These are phyloP conservation scores for Okapia johnstoni DNA, from an alignment of 2,113 vertebrate species.

Conservation along the genomic window DNA sequence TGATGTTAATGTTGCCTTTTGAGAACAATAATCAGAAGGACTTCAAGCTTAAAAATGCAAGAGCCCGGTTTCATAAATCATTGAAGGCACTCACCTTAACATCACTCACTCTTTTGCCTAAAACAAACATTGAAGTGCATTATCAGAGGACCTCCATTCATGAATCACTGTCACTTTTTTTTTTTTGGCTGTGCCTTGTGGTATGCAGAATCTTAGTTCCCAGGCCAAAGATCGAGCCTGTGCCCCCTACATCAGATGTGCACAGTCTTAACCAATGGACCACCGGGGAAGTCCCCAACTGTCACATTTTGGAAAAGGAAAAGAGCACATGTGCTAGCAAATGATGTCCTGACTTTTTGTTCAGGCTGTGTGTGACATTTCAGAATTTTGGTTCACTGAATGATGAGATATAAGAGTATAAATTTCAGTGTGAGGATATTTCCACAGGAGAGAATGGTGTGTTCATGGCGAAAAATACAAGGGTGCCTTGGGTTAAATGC, in stretches of 20 bases:
- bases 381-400: neutral
- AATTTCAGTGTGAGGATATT: neutral
- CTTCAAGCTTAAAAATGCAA: slow-evolving; percentile 15
- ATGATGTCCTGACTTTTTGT: neutral
- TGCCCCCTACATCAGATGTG: fast-evolving
- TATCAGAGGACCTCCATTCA: neutral
- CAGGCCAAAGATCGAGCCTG: neutral
- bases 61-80: slow-evolving; percentile 9
- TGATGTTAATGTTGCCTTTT: neutral
- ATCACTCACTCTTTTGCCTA: neutral
- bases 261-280: neutral
- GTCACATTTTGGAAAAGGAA: neutral
- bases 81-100: neutral
- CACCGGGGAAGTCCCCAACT: neutral
- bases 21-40: slow-evolving; percentile 3
- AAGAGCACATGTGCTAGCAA: neutral
- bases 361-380: neutral
- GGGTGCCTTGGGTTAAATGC: neutral
- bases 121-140: neutral
- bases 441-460: neutral
- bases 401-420: neutral
- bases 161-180: neutral
- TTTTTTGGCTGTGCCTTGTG: neutral
- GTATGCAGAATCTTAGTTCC: neutral
- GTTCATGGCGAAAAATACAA: neutral